Base-by-base conservation (phyloP, 2,888 invertebrate genomes). In the Syrista parreyssii region DNA sequence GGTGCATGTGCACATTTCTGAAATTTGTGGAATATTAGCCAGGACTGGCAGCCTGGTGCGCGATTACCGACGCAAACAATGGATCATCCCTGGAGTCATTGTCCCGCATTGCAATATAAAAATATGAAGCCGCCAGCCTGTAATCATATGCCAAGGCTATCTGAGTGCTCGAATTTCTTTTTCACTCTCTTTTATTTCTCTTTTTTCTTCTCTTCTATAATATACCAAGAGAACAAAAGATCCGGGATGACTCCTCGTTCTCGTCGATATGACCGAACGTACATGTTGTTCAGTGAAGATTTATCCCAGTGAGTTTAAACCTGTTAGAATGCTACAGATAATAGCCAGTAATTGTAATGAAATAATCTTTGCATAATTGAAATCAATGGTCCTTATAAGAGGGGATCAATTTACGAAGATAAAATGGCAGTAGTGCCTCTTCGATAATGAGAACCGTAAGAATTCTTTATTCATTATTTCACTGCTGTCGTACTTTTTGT, bases 21-120 rank as follows among this genome's bases (percentile, higher is more conserved):
- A 69, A 30, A 69, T 69, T 36, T 11, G 73, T 32, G 69, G 76
- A 76, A 71, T 76, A 84, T 84, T 85, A 85, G 84, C 83, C 81
- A 80, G 80, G 79, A 84, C 82, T 82, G 78, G 79, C 79, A 79
- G 76, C 81, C 84, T 79, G 68, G 73, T 83, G 85, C 83, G 76
- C 83, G 80, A 84, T 87, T 86, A 83, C 81, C 80, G 77, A 81
- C 76, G 82, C 83, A 84, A 85, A 86, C 85, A 86, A 86, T 85
- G 80, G 85, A 74, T 69, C 78, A 76, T 74, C 75, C 76, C 80
- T 79, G 80, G 74, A 78, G 76, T 84, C 85, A 84, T 86, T 86
- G 86, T 86, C 82, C 80, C 76, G 77, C 76, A 76, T 80, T 76
- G 82, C 83, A 77, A 81, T 81, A 84, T 84, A 82, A 80, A 84